Base-by-base conservation (phyloP, 2,888 invertebrate species). In the Priocnemis perturbator region DNA sequence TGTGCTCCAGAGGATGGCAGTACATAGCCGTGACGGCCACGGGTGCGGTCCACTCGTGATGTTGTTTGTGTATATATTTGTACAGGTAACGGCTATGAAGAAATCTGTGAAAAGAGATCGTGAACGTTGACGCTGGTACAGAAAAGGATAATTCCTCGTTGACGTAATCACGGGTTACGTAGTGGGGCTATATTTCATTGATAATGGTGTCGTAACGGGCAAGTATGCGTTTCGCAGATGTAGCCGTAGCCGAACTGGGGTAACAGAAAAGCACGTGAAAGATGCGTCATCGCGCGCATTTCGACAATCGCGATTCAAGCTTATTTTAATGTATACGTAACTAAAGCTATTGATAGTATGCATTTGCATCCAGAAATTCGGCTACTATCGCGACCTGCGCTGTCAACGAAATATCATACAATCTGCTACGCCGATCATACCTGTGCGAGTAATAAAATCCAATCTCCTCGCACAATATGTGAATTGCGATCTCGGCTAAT, bases 21-120 rank as follows among this genome's bases (percentile, higher is more conserved):
- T 96, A 96, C 52, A 95, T 90, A 15, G 95, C 93, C 0, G 95
- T 94, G 3, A 96, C 93, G n/a, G 96, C 95, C 61, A 96, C 93
- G 0, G 96, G 96, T 0, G 96, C 94, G 0, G 95, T 95, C 96
- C 96, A 96, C 88, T 96, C 95, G 82, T 96, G 96, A 87, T 96
- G 96, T 80, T 93, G 92, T 87, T 96, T 96, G 89, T 96, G 96
- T 78, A 96, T 94, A 84, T 93, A 91, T 84, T 94, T 95, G 90
- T 96, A 96, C 62, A 96, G 89, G 75, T 91, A 90, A 71, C 93
- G 93, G 82, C 92, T 93, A 84, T 96, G 96, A 44, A 96, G 90
- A 71, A 95, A 88, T 84, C 95, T 94, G 88, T 11, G 81, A 83
- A 67, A 48, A 53, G 50, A 74, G 20, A 47, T 19, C 14, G 14